Conservation (phyloP, 2,888 invertebrate species). For the Rotaria macrura region DNA sequence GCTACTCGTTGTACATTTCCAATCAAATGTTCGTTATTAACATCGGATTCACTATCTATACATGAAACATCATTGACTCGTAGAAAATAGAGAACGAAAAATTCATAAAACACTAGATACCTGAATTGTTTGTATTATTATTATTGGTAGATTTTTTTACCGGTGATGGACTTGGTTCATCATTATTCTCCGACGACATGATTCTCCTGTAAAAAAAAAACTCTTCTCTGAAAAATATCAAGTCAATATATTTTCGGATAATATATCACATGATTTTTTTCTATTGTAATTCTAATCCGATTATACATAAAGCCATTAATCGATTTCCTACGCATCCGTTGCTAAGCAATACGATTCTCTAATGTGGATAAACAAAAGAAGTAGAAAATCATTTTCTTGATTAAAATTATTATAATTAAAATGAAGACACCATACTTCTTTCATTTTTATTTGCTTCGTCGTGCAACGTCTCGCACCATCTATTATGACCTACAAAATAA, state of each 20-base stretch:
- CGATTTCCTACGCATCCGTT: neutral
- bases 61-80: neutral
- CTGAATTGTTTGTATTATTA: neutral
- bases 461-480: neutral
- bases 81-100: too few relatives aligned
- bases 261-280: neutral
- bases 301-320: neutral
- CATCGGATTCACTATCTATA: conserved; percentile 47
- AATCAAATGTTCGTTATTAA: conserved; percentile 66
- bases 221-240: too few relatives aligned
- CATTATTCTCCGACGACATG: neutral
- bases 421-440: neutral
- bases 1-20: conserved; percentile 68
- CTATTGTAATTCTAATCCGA: neutral
- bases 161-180: neutral
- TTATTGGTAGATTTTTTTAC: neutral
- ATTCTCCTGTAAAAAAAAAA: too few relatives aligned
- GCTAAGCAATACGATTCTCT: neutral
- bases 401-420: neutral
- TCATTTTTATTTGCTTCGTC: neutral
- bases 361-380: neutral
- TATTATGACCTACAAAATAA: neutral
- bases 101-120: neutral
- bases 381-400: neutral
- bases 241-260: neutral